Conservation (phyloP, 2,113 vertebrate species). For the Puffinus mauretanicus region DNA sequence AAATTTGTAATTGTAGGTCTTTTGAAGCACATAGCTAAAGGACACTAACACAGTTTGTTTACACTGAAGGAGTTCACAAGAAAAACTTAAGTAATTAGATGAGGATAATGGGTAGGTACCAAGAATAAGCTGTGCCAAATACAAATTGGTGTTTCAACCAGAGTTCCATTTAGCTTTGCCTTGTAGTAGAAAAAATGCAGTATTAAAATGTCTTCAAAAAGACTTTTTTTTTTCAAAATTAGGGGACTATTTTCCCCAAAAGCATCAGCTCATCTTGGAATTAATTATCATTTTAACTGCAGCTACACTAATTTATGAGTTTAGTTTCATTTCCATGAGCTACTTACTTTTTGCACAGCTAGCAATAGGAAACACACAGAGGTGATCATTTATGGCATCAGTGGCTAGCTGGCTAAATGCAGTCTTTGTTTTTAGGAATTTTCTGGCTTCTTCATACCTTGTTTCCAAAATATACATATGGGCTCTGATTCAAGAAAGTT, state of each 20-base stretch:
- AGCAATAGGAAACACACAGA: neutral
- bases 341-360: neutral
- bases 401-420: neutral
- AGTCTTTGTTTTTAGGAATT: neutral
- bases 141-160: neutral
- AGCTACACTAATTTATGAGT: neutral
- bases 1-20: constrained; percentile 71
- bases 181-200: neutral
- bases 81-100: constrained; percentile 25
- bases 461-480: neutral
- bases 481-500: neutral
- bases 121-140: neutral
- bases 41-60: constrained; percentile 67
- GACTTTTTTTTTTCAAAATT: neutral
- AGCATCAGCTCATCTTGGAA: neutral
- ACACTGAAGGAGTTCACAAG: constrained; percentile 56
- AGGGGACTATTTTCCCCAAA: neutral
- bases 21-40: constrained; percentile 65
- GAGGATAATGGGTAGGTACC: neutral
- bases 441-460: neutral
- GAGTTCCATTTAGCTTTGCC: neutral
- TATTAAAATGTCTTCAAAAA: neutral
- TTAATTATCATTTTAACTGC: neutral
- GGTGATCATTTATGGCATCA: neutral
- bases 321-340: neutral